These are phyloP conservation scores for Sphaeramia orbicularis DNA, from an alignment of 2,797 vertebrate species.

Conservation along the genomic window DNA sequence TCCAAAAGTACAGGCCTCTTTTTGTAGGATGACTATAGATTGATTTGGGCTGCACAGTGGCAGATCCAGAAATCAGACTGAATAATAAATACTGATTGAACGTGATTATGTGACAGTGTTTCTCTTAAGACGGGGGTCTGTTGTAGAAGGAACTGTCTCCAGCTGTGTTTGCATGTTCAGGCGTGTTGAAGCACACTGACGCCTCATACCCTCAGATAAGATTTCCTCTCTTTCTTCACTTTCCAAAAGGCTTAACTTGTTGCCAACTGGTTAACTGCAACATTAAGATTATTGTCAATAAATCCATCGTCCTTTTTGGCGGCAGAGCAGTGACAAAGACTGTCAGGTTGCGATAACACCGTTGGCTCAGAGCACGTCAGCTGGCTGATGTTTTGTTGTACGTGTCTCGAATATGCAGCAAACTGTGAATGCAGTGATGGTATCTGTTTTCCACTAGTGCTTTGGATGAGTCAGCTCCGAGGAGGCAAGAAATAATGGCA, in stretches of 20 bases:
- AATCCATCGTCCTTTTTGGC: conserved; percentile 3
- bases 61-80: no score
- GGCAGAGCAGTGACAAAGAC: conserved; percentile 9
- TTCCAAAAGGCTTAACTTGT: conserved; percentile 9
- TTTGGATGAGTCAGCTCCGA: conserved; percentile 40
- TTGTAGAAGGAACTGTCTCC: conserved; percentile 12
- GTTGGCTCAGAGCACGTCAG: conserved; percentile 12
- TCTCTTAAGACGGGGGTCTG: neutral
- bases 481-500: neutral
- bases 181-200: conserved; percentile 44
- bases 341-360: conserved; percentile 12
- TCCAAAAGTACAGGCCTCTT: neutral
- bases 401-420: conserved; percentile 53
- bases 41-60: no score
- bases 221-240: neutral
- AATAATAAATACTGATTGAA: conserved; percentile 5
- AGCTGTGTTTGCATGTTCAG: conserved; percentile 20
- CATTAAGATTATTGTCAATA: neutral
- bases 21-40: conserved; percentile 1
- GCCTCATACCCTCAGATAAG: conserved; percentile 32
- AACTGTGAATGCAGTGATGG: conserved; percentile 54
- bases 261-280: conserved; percentile 2
- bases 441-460: conserved; percentile 45
- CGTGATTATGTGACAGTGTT: neutral
- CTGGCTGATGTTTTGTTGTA: conserved; percentile 35